Evolutionary conservation across 2,888 invertebrate species (phyloP).

Genomic region (Elmis aenea): DNA sequence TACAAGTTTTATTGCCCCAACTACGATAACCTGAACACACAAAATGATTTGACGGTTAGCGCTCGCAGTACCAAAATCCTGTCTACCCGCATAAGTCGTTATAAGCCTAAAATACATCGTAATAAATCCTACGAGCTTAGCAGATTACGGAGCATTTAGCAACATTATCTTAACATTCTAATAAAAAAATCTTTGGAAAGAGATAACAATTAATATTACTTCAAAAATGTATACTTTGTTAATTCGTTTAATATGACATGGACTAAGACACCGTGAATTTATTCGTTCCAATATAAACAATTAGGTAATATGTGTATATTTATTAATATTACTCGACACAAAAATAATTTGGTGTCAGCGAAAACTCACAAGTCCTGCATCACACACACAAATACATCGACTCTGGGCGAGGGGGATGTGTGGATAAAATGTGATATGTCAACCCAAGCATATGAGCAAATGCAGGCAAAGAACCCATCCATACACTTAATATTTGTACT

Average conservation of each 20-base stretch:
- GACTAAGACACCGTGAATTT: conserved; percentile 50
- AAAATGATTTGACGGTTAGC: no score
- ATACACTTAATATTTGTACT: conserved; percentile 68
- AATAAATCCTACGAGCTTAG: conserved; percentile 39
- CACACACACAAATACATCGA: conserved; percentile 24
- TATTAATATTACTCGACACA: conserved; percentile 28
- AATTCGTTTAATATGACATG: conserved; percentile 50
- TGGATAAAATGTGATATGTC: conserved; percentile 26
- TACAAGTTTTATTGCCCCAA: no score
- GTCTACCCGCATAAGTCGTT: background rate
- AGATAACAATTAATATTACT: conserved; percentile 48
- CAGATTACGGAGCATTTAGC: conserved; percentile 41
- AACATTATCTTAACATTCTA: conserved; percentile 42
- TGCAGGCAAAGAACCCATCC: conserved; percentile 33
- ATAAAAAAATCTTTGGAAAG: conserved; percentile 49
- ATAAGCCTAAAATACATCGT: conserved; percentile 6
- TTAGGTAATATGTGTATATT: conserved; percentile 13
- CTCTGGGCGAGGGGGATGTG: conserved; percentile 9
- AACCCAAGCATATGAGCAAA: conserved; percentile 27
- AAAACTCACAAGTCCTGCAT: conserved; percentile 31
- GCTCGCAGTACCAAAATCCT: no score
- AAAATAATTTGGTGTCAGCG: conserved; percentile 35
- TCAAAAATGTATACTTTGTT: conserved; percentile 47
- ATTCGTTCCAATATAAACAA: conserved; percentile 39
- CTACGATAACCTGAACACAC: no score